phyloP scores from a whole-genome alignment of 1,140 invertebrate genomes.

The Olivierus martensii region DNA sequence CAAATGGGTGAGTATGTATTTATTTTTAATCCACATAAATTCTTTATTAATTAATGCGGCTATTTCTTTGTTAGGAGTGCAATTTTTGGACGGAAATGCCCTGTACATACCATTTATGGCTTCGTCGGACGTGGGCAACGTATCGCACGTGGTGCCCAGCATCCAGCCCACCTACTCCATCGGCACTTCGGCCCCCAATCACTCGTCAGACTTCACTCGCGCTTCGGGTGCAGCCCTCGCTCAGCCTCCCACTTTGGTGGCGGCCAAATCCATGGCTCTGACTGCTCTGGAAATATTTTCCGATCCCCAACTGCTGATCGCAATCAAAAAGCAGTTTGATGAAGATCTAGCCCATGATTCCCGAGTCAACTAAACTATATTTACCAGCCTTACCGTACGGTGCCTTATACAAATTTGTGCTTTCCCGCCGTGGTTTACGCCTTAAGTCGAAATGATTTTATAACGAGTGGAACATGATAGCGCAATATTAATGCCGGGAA shows the following conservation, averaged over 20 bases:
- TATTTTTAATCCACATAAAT: not conserved
- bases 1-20: conserved; percentile 5
- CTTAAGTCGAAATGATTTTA: too few species aligned
- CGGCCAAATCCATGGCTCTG: conserved; percentile 25
- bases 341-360: conserved; percentile 12
- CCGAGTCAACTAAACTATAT: too few species aligned
- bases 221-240: conserved; percentile 23
- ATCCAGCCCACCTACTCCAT: conserved; percentile 30
- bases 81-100: conserved; percentile 11
- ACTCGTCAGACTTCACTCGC: conserved; percentile 25
- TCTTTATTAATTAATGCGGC: not conserved
- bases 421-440: too few species aligned
- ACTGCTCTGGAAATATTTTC: conserved; percentile 19
- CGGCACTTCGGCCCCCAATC: conserved; percentile 23
- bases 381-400: too few species aligned
- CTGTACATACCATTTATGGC: conserved; percentile 17
- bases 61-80: conserved; percentile 1
- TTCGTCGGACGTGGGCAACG: conserved; percentile 30
- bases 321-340: conserved; percentile 15
- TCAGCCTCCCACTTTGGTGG: conserved; percentile 21
- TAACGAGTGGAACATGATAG: too few species aligned
- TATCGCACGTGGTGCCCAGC: conserved; percentile 28
- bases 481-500: too few species aligned
- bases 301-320: conserved; percentile 3
- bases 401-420: too few species aligned